Conservation (phyloP, 2,113 vertebrate species). For the Varanus salvator region DNA sequence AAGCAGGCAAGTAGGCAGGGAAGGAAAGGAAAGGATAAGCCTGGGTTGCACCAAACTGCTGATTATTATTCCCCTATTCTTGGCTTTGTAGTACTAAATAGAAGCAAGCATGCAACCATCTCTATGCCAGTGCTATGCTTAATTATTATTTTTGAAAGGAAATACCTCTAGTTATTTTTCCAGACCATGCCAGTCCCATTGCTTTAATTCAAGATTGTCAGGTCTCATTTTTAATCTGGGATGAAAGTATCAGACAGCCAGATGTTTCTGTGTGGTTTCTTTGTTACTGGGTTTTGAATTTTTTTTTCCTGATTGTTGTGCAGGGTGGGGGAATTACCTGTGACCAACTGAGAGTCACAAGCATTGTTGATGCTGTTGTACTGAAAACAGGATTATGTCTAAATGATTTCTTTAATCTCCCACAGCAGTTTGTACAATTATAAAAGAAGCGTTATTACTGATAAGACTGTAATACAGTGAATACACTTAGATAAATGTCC, state of each 20-base stretch:
- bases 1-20: too few relatives aligned
- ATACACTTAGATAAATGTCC: neutral
- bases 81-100: neutral
- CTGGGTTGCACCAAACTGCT: neutral
- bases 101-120: neutral
- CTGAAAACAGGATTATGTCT: conserved; percentile 14
- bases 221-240: conserved; percentile 56
- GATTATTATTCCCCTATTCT: neutral
- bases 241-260: conserved; percentile 46
- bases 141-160: neutral
- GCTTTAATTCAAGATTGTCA: conserved; percentile 58
- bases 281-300: neutral
- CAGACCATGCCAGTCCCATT: conserved; percentile 58
- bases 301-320: conserved; percentile 40
- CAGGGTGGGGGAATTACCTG: neutral
- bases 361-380: conserved; percentile 15
- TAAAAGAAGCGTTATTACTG: neutral
- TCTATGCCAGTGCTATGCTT: neutral
- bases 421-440: conserved; percentile 13
- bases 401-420: conserved; percentile 1
- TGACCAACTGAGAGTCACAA: neutral
- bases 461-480: neutral
- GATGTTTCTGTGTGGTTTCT: conserved; percentile 47
- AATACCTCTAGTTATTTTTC: conserved; percentile 54
- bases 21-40: neutral